Evolutionary conservation across 2,797 vertebrate species (phyloP).

Genomic region (Brotula barbata): DNA sequence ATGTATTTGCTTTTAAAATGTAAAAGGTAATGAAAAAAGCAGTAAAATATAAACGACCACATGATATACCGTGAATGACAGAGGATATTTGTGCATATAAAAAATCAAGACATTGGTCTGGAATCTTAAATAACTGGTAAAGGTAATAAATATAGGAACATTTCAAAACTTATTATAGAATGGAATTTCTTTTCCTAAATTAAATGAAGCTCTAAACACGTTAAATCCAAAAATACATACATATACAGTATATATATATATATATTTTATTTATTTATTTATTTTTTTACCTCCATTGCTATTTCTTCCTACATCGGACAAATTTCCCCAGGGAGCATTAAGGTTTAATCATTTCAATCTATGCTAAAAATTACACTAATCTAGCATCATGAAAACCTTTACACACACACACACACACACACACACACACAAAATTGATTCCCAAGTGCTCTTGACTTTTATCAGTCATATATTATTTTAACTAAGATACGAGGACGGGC

Average conservation of each 20-base stretch:
- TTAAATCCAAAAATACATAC: too few relatives aligned
- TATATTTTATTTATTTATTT: background rate
- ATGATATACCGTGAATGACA: constrained; percentile 1
- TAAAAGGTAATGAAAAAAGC: too few relatives aligned
- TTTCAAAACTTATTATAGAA: too few relatives aligned
- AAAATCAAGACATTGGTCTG: too few relatives aligned
- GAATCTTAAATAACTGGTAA: too few relatives aligned
- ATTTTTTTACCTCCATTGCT: background rate
- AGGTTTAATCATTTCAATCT: constrained; percentile 42
- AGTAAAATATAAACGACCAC: background rate
- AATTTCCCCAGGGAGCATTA: constrained; percentile 7
- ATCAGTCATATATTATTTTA: constrained; percentile 38
- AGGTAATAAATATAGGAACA: too few relatives aligned
- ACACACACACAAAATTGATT: background rate
- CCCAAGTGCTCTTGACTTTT: constrained; percentile 8
- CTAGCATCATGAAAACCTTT: constrained; percentile 17
- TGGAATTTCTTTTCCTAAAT: background rate
- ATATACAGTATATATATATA: too few relatives aligned
- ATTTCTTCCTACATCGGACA: background rate
- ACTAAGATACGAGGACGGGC: constrained; percentile 7
- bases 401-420: background rate
- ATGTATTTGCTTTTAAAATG: too few relatives aligned
- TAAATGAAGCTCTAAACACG: too few relatives aligned
- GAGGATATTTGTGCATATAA: too few relatives aligned
- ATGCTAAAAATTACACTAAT: constrained; percentile 31